Conservation (phyloP, 1,140 invertebrate genomes). For the Drosophila sucinea region DNA sequence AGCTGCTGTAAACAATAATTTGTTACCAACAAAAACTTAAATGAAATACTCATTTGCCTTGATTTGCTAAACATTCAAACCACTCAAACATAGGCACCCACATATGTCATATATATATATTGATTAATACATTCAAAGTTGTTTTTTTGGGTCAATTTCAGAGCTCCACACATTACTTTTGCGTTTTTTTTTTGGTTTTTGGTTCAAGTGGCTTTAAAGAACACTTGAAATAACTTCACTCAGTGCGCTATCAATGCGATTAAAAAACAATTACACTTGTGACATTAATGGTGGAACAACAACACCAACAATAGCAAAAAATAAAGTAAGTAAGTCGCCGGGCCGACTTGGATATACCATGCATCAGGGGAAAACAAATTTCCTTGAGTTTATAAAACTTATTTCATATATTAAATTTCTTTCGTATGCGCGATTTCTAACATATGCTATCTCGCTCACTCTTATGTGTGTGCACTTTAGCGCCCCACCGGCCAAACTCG, state of each 20-base stretch:
- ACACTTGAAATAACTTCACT: conserved; percentile 73
- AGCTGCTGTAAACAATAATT: too few species aligned
- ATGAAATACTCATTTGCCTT: conserved; percentile 38
- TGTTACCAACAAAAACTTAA: conserved; percentile 7
- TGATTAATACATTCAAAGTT: conserved; percentile 19
- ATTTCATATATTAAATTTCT: too few species aligned
- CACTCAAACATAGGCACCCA: background rate
- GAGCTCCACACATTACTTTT: conserved; percentile 47
- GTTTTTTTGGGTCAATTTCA: conserved; percentile 75
- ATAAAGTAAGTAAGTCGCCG: too few species aligned
- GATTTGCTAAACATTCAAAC: conserved; percentile 26
- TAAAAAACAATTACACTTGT: conserved; percentile 80
- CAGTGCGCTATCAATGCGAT: conserved; percentile 72
- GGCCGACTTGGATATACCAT: too few species aligned
- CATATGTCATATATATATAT: conserved; percentile 17
- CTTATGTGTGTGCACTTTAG: too few species aligned
- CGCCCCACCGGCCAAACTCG: too few species aligned
- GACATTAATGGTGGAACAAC: conserved; percentile 64
- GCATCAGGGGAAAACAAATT: too few species aligned
- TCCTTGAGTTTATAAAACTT: too few species aligned
- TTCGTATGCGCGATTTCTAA: too few species aligned
- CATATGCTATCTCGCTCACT: too few species aligned
- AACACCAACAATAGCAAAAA: conserved; percentile 7
- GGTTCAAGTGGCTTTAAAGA: conserved; percentile 68
- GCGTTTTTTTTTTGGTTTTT: background rate